A percentile compares a stretch with the other conserved stretches of the same genome.
phyloP scores from a whole-genome alignment of 64 coral and sea anemone genomes.

The Pachyseris speciosa region DNA sequence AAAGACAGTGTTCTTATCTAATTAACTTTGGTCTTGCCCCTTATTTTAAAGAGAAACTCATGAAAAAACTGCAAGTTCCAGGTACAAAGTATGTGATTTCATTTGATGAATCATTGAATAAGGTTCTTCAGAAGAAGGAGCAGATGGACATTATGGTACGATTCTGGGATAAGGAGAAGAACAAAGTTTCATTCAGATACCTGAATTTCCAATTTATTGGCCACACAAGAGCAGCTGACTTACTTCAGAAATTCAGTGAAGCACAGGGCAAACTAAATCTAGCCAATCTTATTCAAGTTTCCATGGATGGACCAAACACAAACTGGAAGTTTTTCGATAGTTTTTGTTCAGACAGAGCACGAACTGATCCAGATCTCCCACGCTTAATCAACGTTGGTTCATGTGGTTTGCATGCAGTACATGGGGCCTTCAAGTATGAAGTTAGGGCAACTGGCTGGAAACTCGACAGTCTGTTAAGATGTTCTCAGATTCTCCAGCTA shows the following conservation, averaged over 20 bases:
- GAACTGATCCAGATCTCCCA: conserved; percentile 50
- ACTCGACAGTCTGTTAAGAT: conserved; percentile 65
- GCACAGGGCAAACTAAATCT: conserved; percentile 21
- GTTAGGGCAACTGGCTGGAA: conserved; percentile 71
- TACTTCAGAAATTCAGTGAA: conserved; percentile 36
- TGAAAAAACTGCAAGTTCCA: conserved; percentile 67
- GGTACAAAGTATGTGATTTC: conserved; percentile 80
- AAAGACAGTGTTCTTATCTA: conserved; percentile 69
- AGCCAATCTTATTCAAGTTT: conserved; percentile 57
- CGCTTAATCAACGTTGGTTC: conserved; percentile 54
- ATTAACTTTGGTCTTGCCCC: conserved; percentile 74
- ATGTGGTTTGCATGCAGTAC: conserved; percentile 77
- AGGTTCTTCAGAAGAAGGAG: conserved; percentile 70
- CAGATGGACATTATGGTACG: neutral
- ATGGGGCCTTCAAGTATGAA: conserved; percentile 78
- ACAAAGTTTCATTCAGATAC: conserved; percentile 54
- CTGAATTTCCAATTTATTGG: conserved; percentile 41
- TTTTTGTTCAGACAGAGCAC: conserved; percentile 43
- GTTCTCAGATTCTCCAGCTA: conserved; percentile 72
- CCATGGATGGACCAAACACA: conserved; percentile 57
- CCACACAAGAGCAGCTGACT: conserved; percentile 51
- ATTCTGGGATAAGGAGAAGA: neutral
- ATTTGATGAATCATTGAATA: conserved; percentile 81
- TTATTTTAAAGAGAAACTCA: conserved; percentile 68
- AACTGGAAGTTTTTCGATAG: conserved; percentile 65